Evolutionary conservation across 2,797 vertebrate genomes (phyloP), one percentile per base, ranked within the genome.

Genomic region (Tenualosa ilisha): DNA sequence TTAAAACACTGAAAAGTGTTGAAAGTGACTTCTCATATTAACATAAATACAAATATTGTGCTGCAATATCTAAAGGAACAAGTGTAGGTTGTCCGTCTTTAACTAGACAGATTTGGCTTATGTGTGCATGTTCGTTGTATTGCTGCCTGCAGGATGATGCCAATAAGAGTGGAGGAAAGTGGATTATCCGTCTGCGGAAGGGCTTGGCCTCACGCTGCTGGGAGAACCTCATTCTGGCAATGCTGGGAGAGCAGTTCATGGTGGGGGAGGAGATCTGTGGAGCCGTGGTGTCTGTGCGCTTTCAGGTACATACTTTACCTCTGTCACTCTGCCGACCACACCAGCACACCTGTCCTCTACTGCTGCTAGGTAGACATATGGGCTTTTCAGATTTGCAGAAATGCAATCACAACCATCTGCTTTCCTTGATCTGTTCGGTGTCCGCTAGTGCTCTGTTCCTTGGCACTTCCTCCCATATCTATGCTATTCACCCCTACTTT

Each of bases 191-290:
- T 40, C 91, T 97, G 72, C 93, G 96, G 86, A 99, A 99, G 94
- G 98, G 98, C 87, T 94, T 99, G 89, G 98, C 98, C 0, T 99
- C 98, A 5, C 97, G 98, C 5, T 99, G 98, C 94, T 99, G 98
- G 98, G 98, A 99, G 93, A 99, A 99, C 91, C 95, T 99, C 84
- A 99, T 99, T 90, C 93, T 99, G 90, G 98, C 98, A 40, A 99
- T 99, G 97, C 85, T 99, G 83, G 98, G 98, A 85, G 98, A 99
- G 82, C 98, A 99, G 92, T 99, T 99, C 91, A 99, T 99, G 98
- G 98, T 99, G 46, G 98, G 98, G 82, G 98, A 99, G 93, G 98
- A 99, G 95, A 98, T 99, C 93, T 99, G 98, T 81, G 98, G 98
- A 59, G 98, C 98, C 0, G 98, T 99, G 0, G 98, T 97, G 89